phyloP scores from a whole-genome alignment of 2,113 vertebrate genomes.

The Oreochromis niloticus region DNA sequence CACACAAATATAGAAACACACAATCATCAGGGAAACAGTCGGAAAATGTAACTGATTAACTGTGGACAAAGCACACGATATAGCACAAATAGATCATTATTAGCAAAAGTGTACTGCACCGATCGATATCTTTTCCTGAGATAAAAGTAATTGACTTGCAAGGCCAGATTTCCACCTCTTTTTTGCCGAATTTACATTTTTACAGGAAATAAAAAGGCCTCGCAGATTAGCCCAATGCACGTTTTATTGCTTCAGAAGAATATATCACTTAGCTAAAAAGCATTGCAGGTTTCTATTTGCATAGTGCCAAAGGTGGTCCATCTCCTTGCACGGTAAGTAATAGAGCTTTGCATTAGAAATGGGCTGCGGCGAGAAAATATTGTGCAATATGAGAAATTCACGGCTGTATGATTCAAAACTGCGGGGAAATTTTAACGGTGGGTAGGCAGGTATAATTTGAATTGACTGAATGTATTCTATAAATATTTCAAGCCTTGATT shows the following conservation, averaged over 20 bases:
- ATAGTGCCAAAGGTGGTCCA: conserved; percentile 23
- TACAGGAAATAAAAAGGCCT: not conserved
- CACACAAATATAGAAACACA: conserved; percentile 40
- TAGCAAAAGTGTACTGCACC: not conserved
- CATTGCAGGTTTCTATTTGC: conserved; percentile 20
- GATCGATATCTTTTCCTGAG: not conserved
- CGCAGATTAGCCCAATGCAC: not conserved
- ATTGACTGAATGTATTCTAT: conserved; percentile 25
- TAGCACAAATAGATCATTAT: not conserved
- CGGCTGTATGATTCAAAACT: conserved; percentile 19
- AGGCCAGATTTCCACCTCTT: not conserved
- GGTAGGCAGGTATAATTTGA: conserved; percentile 15
- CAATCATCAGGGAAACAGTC: not conserved
- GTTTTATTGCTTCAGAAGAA: conserved; percentile 19
- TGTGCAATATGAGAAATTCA: conserved; percentile 33
- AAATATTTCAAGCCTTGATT: conserved; percentile 52
- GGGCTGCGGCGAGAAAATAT: conserved; percentile 3
- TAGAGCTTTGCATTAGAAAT: conserved; percentile 34
- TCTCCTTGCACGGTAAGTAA: conserved; percentile 1
- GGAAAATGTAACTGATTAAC: not conserved
- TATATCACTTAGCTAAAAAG: conserved; percentile 11
- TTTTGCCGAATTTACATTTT: not conserved
- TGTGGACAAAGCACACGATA: not conserved
- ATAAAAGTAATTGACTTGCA: not conserved
- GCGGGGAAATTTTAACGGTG: conserved; percentile 8